Conservation (phyloP, 2,113 vertebrate species). For the Calyptomena viridis region DNA sequence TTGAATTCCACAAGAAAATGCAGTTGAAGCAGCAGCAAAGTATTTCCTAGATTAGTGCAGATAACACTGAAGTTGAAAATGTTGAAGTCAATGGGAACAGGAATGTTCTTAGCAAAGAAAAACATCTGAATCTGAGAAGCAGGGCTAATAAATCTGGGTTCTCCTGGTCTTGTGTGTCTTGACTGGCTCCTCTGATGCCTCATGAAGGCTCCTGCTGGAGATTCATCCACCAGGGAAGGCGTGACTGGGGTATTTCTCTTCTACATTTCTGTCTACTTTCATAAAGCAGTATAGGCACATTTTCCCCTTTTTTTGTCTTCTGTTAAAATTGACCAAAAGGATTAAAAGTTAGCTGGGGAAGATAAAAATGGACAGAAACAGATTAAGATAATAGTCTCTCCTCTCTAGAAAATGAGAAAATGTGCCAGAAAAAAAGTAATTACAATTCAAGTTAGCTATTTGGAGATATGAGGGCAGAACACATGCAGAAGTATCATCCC, state of each 20-base stretch:
- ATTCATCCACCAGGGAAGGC: background rate
- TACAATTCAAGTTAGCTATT: constrained; percentile 17
- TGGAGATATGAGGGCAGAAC: constrained; percentile 18
- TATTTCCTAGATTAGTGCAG: constrained; percentile 9
- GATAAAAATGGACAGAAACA: constrained; percentile 4
- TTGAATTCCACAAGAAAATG: background rate
- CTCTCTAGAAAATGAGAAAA: constrained; percentile 22
- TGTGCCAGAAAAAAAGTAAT: background rate
- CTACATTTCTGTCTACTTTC: background rate
- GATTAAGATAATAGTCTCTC: background rate
- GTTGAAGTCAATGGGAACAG: background rate
- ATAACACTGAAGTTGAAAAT: background rate
- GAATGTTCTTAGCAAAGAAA: background rate
- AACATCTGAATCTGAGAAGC: background rate
- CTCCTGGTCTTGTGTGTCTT: background rate
- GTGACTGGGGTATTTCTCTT: background rate
- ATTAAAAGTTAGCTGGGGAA: background rate
- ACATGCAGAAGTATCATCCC: constrained; percentile 5
- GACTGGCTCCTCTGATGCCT: background rate
- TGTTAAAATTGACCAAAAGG: background rate
- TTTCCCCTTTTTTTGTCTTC: background rate
- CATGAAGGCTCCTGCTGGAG: background rate
- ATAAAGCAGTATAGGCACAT: background rate
- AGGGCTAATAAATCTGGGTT: background rate
- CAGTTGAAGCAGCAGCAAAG: background rate